Evolutionary conservation across 2,797 vertebrate species (phyloP).

Genomic region (Coreius guichenoti): DNA sequence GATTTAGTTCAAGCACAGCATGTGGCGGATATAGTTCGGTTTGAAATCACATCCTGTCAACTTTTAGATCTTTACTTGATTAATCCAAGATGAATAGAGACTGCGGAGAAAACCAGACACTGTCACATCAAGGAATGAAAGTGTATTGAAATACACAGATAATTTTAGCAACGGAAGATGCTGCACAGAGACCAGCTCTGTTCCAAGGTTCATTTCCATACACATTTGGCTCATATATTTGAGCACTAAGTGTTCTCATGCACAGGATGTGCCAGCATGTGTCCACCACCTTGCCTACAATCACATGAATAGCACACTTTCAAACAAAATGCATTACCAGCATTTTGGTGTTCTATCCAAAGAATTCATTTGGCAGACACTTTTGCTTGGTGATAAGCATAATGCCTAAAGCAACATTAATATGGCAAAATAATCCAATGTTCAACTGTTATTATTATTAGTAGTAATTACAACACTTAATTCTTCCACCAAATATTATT

Average conservation of each 20-base stretch:
- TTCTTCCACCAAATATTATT: neutral
- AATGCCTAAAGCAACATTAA: neutral
- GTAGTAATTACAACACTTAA: neutral
- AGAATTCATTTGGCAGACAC: neutral
- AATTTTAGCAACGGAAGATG: conserved; percentile 58
- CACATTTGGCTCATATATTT: conserved; percentile 49
- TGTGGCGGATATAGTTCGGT: conserved; percentile 3
- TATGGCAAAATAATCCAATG: neutral
- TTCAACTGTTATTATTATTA: neutral
- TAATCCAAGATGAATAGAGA: conserved; percentile 48
- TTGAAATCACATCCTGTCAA: conserved; percentile 41
- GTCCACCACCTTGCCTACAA: conserved; percentile 24
- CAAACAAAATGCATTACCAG: neutral
- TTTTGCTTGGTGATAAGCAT: neutral
- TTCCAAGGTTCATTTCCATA: conserved; percentile 53
- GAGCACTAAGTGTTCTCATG: conserved; percentile 48
- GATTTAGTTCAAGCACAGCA: conserved; percentile 32
- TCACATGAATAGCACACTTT: conserved; percentile 51
- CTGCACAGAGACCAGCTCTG: conserved; percentile 28
- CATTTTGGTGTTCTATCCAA: conserved; percentile 1
- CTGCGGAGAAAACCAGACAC: conserved; percentile 16
- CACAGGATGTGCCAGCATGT: conserved; percentile 55
- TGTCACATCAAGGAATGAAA: conserved; percentile 57
- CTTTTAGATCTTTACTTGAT: conserved; percentile 24
- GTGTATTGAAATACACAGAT: conserved; percentile 45